Evolutionary conservation across 2,888 invertebrate genomes (phyloP).

Genomic region (Hypomecis atomaria): DNA sequence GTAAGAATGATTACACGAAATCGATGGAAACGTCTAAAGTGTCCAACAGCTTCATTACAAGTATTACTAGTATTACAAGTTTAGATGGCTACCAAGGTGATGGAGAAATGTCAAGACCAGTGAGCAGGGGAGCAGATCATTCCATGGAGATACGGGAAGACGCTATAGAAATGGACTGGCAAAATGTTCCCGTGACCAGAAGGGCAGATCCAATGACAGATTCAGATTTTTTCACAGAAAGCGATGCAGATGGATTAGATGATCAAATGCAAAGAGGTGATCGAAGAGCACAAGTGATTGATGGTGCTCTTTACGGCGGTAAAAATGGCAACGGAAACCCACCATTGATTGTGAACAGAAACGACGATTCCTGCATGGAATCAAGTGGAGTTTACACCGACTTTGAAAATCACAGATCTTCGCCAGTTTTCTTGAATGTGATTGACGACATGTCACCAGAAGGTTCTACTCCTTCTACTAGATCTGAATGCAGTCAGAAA

Average conservation of each 20-base stretch:
- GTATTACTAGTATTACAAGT: constrained; percentile 95
- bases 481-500: constrained; percentile 81
- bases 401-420: constrained; percentile 87
- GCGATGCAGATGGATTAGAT: constrained; percentile 94
- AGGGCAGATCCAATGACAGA: constrained; percentile 95
- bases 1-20: constrained; percentile 86
- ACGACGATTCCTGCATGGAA: constrained; percentile 93
- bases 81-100: constrained; percentile 97
- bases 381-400: constrained; percentile 96
- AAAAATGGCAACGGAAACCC: constrained; percentile 83
- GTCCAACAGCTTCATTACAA: constrained; percentile 92
- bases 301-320: constrained; percentile 94
- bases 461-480: constrained; percentile 82
- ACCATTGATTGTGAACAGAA: constrained; percentile 82
- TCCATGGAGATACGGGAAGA: constrained; percentile 85
- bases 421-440: constrained; percentile 81
- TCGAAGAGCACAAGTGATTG: constrained; percentile 92
- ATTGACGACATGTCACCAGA: constrained; percentile 90
- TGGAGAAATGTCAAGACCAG: constrained; percentile 94
- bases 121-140: constrained; percentile 92
- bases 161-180: constrained; percentile 83
- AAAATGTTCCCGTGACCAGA: constrained; percentile 86
- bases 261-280: constrained; percentile 89
- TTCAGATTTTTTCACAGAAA: constrained; percentile 95
- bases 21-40: constrained; percentile 87